Conservation (phyloP, 2,797 vertebrate species). For the Sebastes kiyomatsui region DNA sequence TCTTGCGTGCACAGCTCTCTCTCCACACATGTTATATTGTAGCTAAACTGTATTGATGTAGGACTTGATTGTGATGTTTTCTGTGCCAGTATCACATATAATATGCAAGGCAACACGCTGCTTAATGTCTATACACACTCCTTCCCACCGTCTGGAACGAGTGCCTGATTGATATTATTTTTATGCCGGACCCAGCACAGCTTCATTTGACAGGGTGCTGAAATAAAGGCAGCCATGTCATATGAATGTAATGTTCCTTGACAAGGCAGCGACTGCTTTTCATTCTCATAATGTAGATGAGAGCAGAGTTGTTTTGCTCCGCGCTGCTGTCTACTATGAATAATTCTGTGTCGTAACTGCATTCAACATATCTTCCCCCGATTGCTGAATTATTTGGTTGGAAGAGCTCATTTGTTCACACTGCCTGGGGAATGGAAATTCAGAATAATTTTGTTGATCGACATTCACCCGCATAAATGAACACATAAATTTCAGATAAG, state of each 20-base stretch:
- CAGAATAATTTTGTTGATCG: constrained; percentile 59
- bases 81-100: constrained; percentile 25
- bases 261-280: constrained; percentile 62
- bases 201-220: constrained; percentile 63
- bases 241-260: constrained; percentile 65
- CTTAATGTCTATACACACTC: constrained; percentile 24
- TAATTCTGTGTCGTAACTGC: constrained; percentile 60
- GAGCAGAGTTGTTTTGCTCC: constrained; percentile 46
- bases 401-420: constrained; percentile 60
- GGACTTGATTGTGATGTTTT: constrained; percentile 24
- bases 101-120: constrained; percentile 18
- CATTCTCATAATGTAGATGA: constrained; percentile 62
- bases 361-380: constrained; percentile 41
- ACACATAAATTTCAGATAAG: constrained; percentile 45
- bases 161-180: constrained; percentile 54
- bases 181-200: constrained; percentile 32
- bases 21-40: constrained; percentile 12
- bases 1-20: constrained; percentile 14
- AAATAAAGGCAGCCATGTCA: constrained; percentile 57
- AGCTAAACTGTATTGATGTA: constrained; percentile 28
- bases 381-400: constrained; percentile 65
- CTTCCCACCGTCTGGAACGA: constrained; percentile 32
- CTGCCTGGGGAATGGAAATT: constrained; percentile 49
- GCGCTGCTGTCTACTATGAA: constrained; percentile 58
- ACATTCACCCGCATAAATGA: constrained; percentile 58